Evolutionary conservation across 2,113 vertebrate species (phyloP).

Genomic region (Coreoperca whiteheadi): DNA sequence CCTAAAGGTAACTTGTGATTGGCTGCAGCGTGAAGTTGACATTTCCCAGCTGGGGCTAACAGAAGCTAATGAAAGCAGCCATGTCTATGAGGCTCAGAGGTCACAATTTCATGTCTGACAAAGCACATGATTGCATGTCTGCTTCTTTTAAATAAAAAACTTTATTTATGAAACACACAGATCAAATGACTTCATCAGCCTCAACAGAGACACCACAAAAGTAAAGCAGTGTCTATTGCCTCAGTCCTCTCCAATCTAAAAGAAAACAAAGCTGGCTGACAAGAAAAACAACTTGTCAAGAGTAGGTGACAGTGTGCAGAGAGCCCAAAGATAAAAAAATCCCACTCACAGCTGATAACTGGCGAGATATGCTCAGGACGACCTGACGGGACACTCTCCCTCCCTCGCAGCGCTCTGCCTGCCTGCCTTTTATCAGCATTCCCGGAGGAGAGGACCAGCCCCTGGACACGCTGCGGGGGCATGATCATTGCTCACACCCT

Average conservation of each 20-base stretch:
- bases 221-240: background rate
- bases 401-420: slow-evolving; percentile 4
- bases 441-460: slow-evolving; percentile 10
- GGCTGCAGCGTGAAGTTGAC: slow-evolving; percentile 48
- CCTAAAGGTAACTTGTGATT: slow-evolving; percentile 54
- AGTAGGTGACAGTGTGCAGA: background rate
- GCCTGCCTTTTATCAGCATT: slow-evolving; percentile 66
- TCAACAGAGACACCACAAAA: background rate
- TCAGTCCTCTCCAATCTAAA: background rate
- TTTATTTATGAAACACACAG: background rate
- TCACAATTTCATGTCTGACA: slow-evolving; percentile 14
- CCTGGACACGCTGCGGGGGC: slow-evolving; percentile 20
- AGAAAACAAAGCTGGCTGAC: background rate
- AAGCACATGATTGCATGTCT: background rate
- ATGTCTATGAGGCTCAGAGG: slow-evolving; percentile 27
- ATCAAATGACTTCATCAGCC: background rate
- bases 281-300: slow-evolving; percentile 14
- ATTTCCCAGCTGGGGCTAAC: slow-evolving; percentile 53
- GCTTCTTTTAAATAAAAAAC: background rate
- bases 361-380: slow-evolving; percentile 9
- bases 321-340: slow-evolving; percentile 25
- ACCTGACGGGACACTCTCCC: slow-evolving; percentile 13
- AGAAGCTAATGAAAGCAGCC: slow-evolving; percentile 40
- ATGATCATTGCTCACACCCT: slow-evolving; percentile 74
- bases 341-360: slow-evolving; percentile 74